Evolutionary conservation across 2,797 vertebrate genomes (phyloP), one percentile per base, ranked within the genome.

Genomic region (Chlorospingus flavigularis): DNA sequence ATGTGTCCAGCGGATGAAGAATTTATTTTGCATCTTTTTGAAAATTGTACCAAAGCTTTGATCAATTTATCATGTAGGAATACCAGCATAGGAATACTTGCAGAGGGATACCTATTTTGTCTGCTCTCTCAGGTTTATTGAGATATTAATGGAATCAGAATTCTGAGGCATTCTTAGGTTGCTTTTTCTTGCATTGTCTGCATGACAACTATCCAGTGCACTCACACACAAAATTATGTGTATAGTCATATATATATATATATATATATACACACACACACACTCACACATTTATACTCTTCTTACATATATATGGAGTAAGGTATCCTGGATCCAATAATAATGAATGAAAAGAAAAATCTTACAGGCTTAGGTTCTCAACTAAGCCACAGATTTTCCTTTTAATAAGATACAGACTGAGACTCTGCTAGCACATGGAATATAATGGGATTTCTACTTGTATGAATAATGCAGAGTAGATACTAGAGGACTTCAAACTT

Each of bases 381-480:
- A 7, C 47, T 72, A 35, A 18, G 57, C 15, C 30, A 62, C 37
- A 60, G 24, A 35, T 79, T 75, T 88, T 76, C 40, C 55, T 79
- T 78, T 65, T 63, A 88, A 48, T 85, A 65, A 80, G 31, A 65
- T 58, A 72, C 19, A 88, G 62, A 65, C 19, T 25, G 70, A 81
- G 35, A 84, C 20, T 17, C 9, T 68, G 60, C 39, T 70, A 94
- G 43, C 17, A 70, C 42, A 78, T 63, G 45, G 42, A 86, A 73
- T 76, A 70, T 55, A 91, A 91, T 47, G 20, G 40, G 47, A 79
- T 85, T 93, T 72, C 60, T 87, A 30, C 28, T 84, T 1, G 0
- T 26, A 90, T 62, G 58, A 80, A 94, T 95, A 91, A 86, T 88
- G 55, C 63, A 93, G 70, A 86, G 70, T 84, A 88, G 74, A 76